Percentiles rank a stretch among this genome's conserved stretches.
These are phyloP conservation scores for Pseudomugil tenellus DNA, from an alignment of 2,797 vertebrate species.

Conservation along the genomic window DNA sequence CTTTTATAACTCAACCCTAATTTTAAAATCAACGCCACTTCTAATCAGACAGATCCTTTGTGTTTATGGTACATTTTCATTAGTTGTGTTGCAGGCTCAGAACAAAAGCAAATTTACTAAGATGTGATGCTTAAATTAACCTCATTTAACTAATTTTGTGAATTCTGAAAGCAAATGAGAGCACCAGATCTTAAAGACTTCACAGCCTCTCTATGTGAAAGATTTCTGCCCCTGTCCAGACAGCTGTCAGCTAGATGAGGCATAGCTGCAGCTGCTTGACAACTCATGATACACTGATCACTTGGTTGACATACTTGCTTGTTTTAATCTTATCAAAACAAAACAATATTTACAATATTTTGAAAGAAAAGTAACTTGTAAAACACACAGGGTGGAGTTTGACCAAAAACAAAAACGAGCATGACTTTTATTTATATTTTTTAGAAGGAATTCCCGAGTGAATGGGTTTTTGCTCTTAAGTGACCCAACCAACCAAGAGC, in stretches of 20 bases:
- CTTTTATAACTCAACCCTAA: neutral
- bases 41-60: neutral
- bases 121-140: no score
- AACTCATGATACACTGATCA: slow-evolving; percentile 42
- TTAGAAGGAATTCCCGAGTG: neutral
- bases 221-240: slow-evolving; percentile 16
- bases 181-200: no score
- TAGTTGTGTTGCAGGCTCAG: neutral
- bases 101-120: no score
- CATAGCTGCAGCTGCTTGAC: slow-evolving; percentile 59
- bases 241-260: slow-evolving; percentile 61
- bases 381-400: no score
- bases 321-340: no score
- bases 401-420: no score
- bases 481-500: neutral
- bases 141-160: no score
- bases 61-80: neutral
- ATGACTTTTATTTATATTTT: no score
- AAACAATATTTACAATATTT: no score
- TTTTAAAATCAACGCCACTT: neutral
- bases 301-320: slow-evolving; percentile 5
- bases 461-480: slow-evolving; percentile 33
- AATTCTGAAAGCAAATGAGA: no score
- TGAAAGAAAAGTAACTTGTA: no score
- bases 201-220: neutral